Evolutionary conservation across 1,140 invertebrate species (phyloP).

Genomic region (Pogonus chalceus): DNA sequence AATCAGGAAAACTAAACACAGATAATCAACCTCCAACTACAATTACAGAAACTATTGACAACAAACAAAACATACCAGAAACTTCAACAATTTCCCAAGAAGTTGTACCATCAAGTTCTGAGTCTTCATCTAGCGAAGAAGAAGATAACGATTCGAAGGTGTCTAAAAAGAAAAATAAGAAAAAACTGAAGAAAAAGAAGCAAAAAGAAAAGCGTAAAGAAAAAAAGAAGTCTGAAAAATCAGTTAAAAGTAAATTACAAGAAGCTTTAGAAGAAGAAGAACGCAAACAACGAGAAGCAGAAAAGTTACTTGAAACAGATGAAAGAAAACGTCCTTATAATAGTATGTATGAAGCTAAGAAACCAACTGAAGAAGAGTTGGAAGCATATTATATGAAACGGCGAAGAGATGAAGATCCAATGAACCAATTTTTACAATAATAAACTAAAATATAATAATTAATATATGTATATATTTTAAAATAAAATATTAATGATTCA

Average conservation of each 20-base stretch:
- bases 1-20: slow-evolving; percentile 49
- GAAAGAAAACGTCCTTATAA: slow-evolving; percentile 89
- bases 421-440: slow-evolving; percentile 55
- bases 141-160: slow-evolving; percentile 32
- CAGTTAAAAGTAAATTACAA: slow-evolving; percentile 37
- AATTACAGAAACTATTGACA: slow-evolving; percentile 24
- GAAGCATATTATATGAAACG: slow-evolving; percentile 88
- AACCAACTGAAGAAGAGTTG: slow-evolving; percentile 83
- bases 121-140: slow-evolving; percentile 15
- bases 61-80: slow-evolving; percentile 35
- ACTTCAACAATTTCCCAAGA: slow-evolving; percentile 19
- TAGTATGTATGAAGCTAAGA: slow-evolving; percentile 72
- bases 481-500: not conserved
- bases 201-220: slow-evolving; percentile 54
- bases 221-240: slow-evolving; percentile 39
- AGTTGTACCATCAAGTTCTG: slow-evolving; percentile 19
- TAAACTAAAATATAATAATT: not conserved
- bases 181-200: slow-evolving; percentile 56
- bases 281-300: slow-evolving; percentile 47
- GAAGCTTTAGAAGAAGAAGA: slow-evolving; percentile 58
- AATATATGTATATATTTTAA: not conserved
- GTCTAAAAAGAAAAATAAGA: slow-evolving; percentile 40
- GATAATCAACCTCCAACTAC: slow-evolving; percentile 14
- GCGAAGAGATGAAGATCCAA: slow-evolving; percentile 79
- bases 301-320: slow-evolving; percentile 59